These are phyloP conservation scores for Nothocercus nigrocapillus DNA, from an alignment of 2,113 vertebrate species.

Conservation along the genomic window DNA sequence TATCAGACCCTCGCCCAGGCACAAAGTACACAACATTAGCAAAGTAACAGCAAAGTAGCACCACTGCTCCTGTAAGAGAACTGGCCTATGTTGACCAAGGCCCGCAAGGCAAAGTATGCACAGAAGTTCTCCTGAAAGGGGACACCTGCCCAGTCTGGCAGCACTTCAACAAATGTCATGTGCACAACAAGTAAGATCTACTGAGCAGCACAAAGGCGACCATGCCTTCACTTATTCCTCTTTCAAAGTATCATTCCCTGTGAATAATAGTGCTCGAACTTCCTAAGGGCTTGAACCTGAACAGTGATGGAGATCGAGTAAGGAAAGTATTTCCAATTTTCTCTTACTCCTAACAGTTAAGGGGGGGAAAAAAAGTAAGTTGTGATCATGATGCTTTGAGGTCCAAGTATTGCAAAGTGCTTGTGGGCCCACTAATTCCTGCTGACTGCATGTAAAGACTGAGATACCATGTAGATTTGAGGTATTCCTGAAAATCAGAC, in stretches of 20 bases:
- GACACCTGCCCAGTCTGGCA: neutral
- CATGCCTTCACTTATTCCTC: neutral
- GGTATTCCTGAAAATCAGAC: neutral
- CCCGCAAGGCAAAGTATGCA: neutral
- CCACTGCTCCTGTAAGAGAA: neutral
- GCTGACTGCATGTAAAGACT: neutral
- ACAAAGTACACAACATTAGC: neutral
- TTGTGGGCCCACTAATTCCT: neutral
- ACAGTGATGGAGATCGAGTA: neutral
- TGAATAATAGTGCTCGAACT: neutral
- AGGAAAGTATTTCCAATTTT: neutral
- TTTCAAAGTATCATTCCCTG: neutral
- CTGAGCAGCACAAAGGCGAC: fast-evolving
- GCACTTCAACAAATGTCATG: neutral
- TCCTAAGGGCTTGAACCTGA: neutral
- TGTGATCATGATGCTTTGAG: neutral
- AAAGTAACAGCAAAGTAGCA: neutral
- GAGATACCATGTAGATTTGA: neutral
- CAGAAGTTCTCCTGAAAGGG: neutral
- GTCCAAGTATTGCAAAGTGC: neutral
- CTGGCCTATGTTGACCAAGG: neutral
- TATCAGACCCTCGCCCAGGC: neutral
- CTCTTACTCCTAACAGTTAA: neutral
- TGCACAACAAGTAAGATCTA: neutral
- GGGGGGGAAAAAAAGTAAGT: neutral